A percentile compares a stretch with the other conserved stretches of the same genome.
phyloP scores from a whole-genome alignment of 2,113 vertebrate species.

The Cacatua alba region DNA sequence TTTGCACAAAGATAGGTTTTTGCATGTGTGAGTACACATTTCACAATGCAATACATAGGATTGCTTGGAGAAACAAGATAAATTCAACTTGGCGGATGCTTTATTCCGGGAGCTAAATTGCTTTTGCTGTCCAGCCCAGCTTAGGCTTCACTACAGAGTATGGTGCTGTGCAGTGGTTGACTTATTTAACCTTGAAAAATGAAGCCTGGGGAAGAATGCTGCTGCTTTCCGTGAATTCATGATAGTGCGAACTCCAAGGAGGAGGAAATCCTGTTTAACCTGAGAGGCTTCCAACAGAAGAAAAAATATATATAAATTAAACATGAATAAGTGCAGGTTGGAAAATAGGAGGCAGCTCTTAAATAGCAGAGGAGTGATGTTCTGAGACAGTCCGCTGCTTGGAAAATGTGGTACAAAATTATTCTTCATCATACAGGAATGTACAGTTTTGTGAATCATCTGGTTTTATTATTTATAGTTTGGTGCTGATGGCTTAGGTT shows the following conservation, averaged over 20 bases:
- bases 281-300: not conserved
- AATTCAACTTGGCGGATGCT: not conserved
- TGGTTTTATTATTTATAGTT: not conserved
- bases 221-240: not conserved
- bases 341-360: not conserved
- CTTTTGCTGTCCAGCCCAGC: not conserved
- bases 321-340: not conserved
- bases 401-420: not conserved
- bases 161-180: fast-evolving
- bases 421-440: not conserved
- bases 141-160: not conserved
- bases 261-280: not conserved
- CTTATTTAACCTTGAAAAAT: not conserved
- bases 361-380: not conserved
- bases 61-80: not conserved
- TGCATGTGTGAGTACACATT: not conserved
- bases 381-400: not conserved
- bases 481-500: not conserved
- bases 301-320: not conserved
- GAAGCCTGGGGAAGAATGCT: not conserved
- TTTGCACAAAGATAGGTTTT: not conserved
- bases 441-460: not conserved
- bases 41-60: not conserved
- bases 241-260: not conserved
- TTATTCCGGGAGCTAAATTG: not conserved